These are phyloP conservation scores for Nomada fabriciana DNA, from an alignment of 2,888 invertebrate genomes.

Conservation along the genomic window DNA sequence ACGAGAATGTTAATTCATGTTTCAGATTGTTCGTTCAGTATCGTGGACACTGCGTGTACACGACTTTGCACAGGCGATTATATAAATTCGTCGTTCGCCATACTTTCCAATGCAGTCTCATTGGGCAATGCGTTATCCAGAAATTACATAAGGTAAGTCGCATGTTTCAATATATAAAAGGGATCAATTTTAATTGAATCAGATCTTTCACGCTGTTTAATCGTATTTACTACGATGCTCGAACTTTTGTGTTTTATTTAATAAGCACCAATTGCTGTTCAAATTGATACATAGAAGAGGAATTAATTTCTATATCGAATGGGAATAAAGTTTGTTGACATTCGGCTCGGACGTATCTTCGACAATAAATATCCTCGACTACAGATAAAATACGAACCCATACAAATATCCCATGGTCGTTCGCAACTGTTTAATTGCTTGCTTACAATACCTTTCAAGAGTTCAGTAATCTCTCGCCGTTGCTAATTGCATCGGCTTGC, in stretches of 20 bases:
- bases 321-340: not conserved
- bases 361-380: too few species aligned
- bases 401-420: conserved; percentile 6
- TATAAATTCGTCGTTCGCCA: conserved; percentile 42
- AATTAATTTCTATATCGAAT: not conserved
- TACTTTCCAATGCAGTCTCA: conserved; percentile 46
- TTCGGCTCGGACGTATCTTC: not conserved
- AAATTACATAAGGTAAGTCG: conserved; percentile 16
- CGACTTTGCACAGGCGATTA: conserved; percentile 18
- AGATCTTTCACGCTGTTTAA: not conserved
- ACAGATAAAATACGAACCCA: not conserved
- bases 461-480: not conserved
- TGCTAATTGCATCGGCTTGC: not conserved
- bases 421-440: conserved; percentile 9
- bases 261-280: not conserved
- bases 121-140: conserved; percentile 5
- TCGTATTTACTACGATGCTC: not conserved
- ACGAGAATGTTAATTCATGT: not conserved
- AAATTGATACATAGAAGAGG: not conserved
- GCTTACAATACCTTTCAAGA: not conserved
- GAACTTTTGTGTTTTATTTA: not conserved
- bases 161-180: conserved; percentile 4
- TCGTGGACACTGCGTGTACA: not conserved
- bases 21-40: not conserved
- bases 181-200: conserved; percentile 5